phyloP scores from a whole-genome alignment of 2,113 vertebrate genomes.

The Lepus timidus region DNA sequence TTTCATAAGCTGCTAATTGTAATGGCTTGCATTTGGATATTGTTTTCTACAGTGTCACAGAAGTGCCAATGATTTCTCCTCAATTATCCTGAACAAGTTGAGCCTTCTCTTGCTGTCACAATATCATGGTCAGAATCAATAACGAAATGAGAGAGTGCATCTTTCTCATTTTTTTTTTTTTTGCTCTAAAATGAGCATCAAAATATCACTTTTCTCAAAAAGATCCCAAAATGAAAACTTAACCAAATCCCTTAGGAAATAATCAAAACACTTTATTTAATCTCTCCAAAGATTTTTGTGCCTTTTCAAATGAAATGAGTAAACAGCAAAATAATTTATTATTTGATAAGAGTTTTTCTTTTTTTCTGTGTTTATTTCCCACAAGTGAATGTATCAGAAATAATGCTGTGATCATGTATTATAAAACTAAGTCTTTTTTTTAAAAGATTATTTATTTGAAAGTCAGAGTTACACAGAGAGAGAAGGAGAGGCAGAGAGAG shows the following conservation, averaged over 20 bases:
- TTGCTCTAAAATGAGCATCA: not conserved
- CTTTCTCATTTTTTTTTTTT: not conserved
- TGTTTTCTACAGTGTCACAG: not conserved
- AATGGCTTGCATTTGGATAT: not conserved
- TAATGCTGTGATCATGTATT: slow-evolving; percentile 61
- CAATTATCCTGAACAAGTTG: not conserved
- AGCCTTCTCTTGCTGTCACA: not conserved
- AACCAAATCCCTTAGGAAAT: slow-evolving; percentile 19
- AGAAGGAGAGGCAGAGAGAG: too few relatives aligned
- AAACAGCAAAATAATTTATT: not conserved
- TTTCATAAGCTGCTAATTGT: not conserved
- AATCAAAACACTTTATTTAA: not conserved
- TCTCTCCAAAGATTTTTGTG: not conserved
- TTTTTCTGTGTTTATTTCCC: not conserved
- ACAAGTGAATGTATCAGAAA: slow-evolving; percentile 38
- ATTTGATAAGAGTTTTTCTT: not conserved
- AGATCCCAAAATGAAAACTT: not conserved
- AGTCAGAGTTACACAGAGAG: too few relatives aligned
- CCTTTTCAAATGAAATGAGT: not conserved
- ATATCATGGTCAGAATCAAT: too few relatives aligned
- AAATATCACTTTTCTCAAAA: not conserved
- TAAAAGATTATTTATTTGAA: too few relatives aligned
- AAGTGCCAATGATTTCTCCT: not conserved
- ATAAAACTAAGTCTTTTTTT: slow-evolving; percentile 12
- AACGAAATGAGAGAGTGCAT: not conserved